A percentile compares a stretch with the other conserved stretches of the same genome.
phyloP scores from a whole-genome alignment of 2,888 invertebrate species.

The Coleophora flavipennella region DNA sequence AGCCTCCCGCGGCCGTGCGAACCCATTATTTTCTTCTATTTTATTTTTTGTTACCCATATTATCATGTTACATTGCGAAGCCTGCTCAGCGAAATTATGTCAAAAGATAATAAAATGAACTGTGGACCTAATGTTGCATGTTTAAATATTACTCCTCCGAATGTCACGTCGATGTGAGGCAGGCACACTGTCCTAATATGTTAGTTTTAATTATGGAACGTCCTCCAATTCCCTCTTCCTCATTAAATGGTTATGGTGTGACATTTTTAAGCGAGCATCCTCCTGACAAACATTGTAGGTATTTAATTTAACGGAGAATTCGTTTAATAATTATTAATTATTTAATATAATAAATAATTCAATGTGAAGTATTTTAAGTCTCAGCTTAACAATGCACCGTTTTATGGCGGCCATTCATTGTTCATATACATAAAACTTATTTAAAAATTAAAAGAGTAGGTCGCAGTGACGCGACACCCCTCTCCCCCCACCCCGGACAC shows the following conservation, averaged over 20 bases:
- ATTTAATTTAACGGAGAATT: slow-evolving; percentile 12
- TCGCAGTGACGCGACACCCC: background rate
- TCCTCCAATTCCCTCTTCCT: slow-evolving; percentile 61
- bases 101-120: too few species aligned
- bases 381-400: too few species aligned
- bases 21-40: background rate
- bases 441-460: background rate
- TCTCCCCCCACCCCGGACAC: too few species aligned
- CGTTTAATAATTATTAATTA: too few species aligned
- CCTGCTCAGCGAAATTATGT: slow-evolving; percentile 4
- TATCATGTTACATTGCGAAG: background rate
- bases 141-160: slow-evolving; percentile 1
- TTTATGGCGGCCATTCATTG: background rate
- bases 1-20: slow-evolving; percentile 4
- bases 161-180: slow-evolving; percentile 1
- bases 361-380: too few species aligned
- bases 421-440: too few species aligned
- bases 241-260: slow-evolving; percentile 51
- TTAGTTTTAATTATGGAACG: slow-evolving; percentile 38
- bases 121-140: background rate
- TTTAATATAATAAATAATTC: too few species aligned
- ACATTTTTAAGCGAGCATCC: slow-evolving; percentile 56
- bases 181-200: slow-evolving; percentile 21
- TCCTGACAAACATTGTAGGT: slow-evolving; percentile 37
- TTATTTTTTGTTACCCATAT: background rate